These are phyloP conservation scores for Spodoptera littoralis DNA, from an alignment of 2,888 invertebrate species.

Conservation along the genomic window DNA sequence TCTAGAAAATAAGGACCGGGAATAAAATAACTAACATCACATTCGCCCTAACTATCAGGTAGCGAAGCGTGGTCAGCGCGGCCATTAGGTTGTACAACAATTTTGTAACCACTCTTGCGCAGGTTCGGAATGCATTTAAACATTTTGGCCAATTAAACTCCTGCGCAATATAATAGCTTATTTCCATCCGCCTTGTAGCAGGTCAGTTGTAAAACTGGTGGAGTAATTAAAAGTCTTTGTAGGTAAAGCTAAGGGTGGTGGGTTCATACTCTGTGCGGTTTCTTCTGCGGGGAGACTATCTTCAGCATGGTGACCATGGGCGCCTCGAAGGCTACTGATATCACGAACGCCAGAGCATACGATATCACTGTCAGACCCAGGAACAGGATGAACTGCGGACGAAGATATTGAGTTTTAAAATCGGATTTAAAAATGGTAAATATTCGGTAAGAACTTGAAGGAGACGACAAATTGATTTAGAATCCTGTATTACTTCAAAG, in stretches of 20 bases:
- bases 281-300: conserved; percentile 89
- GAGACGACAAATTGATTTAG: too few relatives aligned
- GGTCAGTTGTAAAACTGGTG: conserved; percentile 27
- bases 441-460: too few relatives aligned
- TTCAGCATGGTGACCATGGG: conserved; percentile 95
- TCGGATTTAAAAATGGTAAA: not conserved
- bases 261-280: conserved; percentile 79
- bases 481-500: too few relatives aligned
- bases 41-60: conserved; percentile 45
- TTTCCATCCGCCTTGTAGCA: conserved; percentile 20
- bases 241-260: conserved; percentile 18
- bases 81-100: conserved; percentile 37
- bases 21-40: conserved; percentile 37
- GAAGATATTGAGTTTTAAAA: not conserved
- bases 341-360: conserved; percentile 92
- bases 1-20: conserved; percentile 7
- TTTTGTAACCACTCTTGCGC: conserved; percentile 47
- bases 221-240: conserved; percentile 37
- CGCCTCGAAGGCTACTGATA: conserved; percentile 95
- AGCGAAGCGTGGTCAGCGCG: conserved; percentile 38
- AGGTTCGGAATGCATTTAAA: conserved; percentile 22
- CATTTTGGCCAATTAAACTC: conserved; percentile 31
- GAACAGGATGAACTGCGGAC: conserved; percentile 92
- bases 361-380: conserved; percentile 94
- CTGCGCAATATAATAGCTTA: conserved; percentile 29